A percentile compares a stretch with the other conserved stretches of the same genome.
Conservation (phyloP, 1,140 invertebrate genomes). For the Papilio machaon region DNA sequence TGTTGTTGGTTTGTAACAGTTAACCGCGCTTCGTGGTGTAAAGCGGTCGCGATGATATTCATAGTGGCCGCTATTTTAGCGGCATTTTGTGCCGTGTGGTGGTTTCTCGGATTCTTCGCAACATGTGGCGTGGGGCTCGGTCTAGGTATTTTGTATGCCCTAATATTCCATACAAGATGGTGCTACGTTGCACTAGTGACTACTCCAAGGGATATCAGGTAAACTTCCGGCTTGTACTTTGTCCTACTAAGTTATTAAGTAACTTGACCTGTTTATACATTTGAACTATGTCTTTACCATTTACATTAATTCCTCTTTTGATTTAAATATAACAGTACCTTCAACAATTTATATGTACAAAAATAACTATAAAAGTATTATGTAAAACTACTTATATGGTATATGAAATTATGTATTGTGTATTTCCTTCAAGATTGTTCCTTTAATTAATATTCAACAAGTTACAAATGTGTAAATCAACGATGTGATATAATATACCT, state of each 20-base stretch:
- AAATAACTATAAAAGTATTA: neutral
- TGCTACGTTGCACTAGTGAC: constrained; percentile 88
- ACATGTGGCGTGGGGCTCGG: constrained; percentile 55
- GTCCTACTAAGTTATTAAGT: constrained; percentile 38
- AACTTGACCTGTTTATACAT: constrained; percentile 21
- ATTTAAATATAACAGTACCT: neutral
- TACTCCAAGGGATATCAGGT: constrained; percentile 87
- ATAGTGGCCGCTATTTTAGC: constrained; percentile 50
- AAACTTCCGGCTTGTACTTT: constrained; percentile 56
- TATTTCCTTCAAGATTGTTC: constrained; percentile 3
- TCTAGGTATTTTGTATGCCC: constrained; percentile 53
- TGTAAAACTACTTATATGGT: neutral
- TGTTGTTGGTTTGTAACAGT: constrained; percentile 57
- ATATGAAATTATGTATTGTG: neutral
- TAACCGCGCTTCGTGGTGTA: constrained; percentile 69
- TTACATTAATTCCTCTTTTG: neutral
- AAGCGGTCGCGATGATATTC: constrained; percentile 61
- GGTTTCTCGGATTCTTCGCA: constrained; percentile 59
- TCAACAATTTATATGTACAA: neutral
- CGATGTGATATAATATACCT: neutral
- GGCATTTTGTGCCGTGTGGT: constrained; percentile 58
- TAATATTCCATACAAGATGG: constrained; percentile 82
- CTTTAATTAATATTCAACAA: constrained; percentile 25
- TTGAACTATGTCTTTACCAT: constrained; percentile 14
- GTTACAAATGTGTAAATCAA: neutral